Evolutionary conservation across 2,888 invertebrate species (phyloP), one percentile per base, ranked within the genome.

Genomic region (Aspidiotus rigidus): DNA sequence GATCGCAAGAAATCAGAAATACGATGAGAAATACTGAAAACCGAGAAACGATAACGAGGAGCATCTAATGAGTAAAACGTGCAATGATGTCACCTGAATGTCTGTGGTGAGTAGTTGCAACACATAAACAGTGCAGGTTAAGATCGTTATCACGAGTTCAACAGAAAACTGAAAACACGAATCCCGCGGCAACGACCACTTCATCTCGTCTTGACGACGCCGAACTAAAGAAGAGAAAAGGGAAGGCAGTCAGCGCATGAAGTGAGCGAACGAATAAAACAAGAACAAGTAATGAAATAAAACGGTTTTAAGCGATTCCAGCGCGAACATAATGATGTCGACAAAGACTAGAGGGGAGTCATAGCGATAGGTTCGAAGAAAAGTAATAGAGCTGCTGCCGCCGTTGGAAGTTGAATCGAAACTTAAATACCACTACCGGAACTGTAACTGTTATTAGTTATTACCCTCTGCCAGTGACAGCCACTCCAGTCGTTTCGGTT

Each of bases 361-460:
- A 55, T 64, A 54, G 64, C 55, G 64, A 64, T 64, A 55, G 64
- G 55, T 64, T 64, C 63, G 15, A 55, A 64, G 55, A 41, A 54
- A 55, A 64, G 53, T 53, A 54, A 64, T 54, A 55, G 40, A 54
- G 54, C 64, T 54, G 55, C 64, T 64, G 53, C 54, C 64, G 55
- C 55, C 40, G 64, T 54, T 41, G 64, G 64, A 53, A 55, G 64
- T 17, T 16, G 64, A 39, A 64, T 64, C 64, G 64, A 64, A 54
- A 64, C 64, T 64, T 64, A 64, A 64, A 64, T 55, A 64, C 64
- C 64, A 64, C 64, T 64, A 64, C 64, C 64, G 64, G 64, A 64
- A 64, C 64, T 64, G 55, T 64, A 55, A 64, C 64, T 64, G 55
- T 64, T 64, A 64, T 64, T 64, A 64, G 55, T 64, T 64, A 64